Conservation (phyloP, 2,888 invertebrate species). For the Ennomos erosarius region DNA sequence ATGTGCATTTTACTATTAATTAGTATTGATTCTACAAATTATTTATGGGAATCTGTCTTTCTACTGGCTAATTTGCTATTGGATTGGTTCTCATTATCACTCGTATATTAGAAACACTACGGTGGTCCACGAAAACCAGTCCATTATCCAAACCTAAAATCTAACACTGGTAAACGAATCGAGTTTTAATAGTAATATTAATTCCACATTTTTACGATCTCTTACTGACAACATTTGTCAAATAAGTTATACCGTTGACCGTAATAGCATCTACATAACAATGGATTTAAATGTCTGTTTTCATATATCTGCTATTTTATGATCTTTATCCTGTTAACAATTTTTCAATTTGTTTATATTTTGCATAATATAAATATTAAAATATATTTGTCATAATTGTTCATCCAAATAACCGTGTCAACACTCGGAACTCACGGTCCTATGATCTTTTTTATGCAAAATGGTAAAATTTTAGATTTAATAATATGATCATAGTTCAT, state of each 20-base stretch:
- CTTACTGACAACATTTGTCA: conserved; percentile 30
- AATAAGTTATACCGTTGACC: conserved; percentile 30
- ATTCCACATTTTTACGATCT: conserved; percentile 29
- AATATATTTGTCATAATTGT: neutral
- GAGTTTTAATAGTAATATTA: conserved; percentile 28
- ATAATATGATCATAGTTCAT: no score
- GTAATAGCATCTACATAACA: conserved; percentile 37
- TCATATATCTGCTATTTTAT: conserved; percentile 23
- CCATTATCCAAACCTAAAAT: conserved; percentile 44
- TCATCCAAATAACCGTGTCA: no score
- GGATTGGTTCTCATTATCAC: no score
- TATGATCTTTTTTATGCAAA: no score
- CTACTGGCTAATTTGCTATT: no score
- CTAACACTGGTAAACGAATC: conserved; percentile 17
- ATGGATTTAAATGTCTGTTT: conserved; percentile 26
- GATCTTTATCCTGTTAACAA: conserved; percentile 15
- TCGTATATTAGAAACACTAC: conserved; percentile 9
- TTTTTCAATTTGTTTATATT: conserved; percentile 25
- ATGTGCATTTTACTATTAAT: no score
- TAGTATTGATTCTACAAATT: no score
- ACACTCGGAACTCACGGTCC: no score
- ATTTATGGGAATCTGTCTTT: no score
- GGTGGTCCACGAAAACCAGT: conserved; percentile 43
- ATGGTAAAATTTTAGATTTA: no score
- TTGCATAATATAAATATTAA: conserved; percentile 19